Conservation (phyloP, 1,140 invertebrate genomes). For the Rhyacophila brunnea region DNA sequence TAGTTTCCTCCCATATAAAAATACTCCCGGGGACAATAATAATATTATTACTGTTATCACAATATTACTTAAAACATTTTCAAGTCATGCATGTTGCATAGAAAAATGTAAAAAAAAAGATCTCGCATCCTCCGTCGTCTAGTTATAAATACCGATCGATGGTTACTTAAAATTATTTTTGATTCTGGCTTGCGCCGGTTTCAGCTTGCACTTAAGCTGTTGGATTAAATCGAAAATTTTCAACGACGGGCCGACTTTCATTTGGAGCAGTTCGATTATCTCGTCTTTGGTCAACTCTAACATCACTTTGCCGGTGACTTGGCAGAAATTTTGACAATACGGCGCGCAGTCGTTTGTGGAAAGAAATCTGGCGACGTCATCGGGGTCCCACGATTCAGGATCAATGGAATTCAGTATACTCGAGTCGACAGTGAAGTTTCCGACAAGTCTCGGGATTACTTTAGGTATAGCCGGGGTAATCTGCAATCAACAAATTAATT, state of each 20-base stretch:
- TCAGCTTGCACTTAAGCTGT: slow-evolving; percentile 80
- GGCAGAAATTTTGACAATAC: slow-evolving; percentile 82
- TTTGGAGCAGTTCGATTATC: slow-evolving; percentile 83
- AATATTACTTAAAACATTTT: too few relatives aligned
- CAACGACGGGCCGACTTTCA: slow-evolving; percentile 90
- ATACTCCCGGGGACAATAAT: too few relatives aligned
- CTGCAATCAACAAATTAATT: too few relatives aligned
- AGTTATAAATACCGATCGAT: too few relatives aligned
- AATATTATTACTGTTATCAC: too few relatives aligned
- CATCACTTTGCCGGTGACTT: slow-evolving; percentile 79
- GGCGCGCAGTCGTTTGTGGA: slow-evolving; percentile 86
- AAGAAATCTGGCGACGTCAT: slow-evolving; percentile 85
- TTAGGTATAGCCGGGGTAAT: slow-evolving; percentile 41
- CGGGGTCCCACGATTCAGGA: slow-evolving; percentile 68
- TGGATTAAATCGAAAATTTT: slow-evolving; percentile 92
- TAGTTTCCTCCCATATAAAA: too few relatives aligned
- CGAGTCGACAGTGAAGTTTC: slow-evolving; percentile 46
- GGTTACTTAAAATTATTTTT: too few relatives aligned
- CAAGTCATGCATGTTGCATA: too few relatives aligned
- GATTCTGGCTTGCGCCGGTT: slow-evolving; percentile 59
- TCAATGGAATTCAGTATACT: slow-evolving; percentile 44
- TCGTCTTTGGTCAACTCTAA: slow-evolving; percentile 83
- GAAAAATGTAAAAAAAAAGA: too few relatives aligned
- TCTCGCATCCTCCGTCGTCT: too few relatives aligned
- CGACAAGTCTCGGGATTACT: slow-evolving; percentile 68